Percentiles rank a stretch among this genome's conserved stretches.
Evolutionary conservation across 1,140 invertebrate species (phyloP).

Genomic region (Zaprionus camerounensis): DNA sequence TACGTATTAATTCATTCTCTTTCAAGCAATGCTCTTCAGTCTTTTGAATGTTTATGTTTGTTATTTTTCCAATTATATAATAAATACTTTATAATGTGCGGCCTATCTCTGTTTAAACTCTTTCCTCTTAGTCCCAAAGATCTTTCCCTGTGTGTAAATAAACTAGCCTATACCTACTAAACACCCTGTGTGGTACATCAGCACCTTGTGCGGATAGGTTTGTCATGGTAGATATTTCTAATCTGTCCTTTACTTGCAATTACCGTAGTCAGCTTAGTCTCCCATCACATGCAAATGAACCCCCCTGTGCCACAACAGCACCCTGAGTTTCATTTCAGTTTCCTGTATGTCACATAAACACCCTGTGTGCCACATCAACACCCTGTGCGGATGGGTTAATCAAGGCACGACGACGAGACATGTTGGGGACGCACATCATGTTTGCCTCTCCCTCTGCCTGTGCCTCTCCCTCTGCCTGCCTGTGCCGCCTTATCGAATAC

Average conservation of each 20-base stretch:
- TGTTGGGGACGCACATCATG: not conserved
- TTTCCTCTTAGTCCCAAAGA: too few species aligned
- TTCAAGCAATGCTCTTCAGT: too few species aligned
- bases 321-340: not conserved
- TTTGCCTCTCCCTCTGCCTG: not conserved
- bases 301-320: not conserved
- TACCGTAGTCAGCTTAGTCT: not conserved
- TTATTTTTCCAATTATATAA: too few species aligned
- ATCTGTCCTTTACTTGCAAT: not conserved
- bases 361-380: not conserved
- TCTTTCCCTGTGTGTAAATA: too few species aligned
- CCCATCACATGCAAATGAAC: not conserved
- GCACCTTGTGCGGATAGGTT: too few species aligned
- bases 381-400: slow-evolving; percentile 37
- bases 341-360: not conserved
- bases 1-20: too few species aligned
- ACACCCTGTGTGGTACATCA: too few species aligned
- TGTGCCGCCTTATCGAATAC: slow-evolving; percentile 50
- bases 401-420: slow-evolving; percentile 19
- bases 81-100: too few species aligned
- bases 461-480: not conserved
- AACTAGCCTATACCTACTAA: too few species aligned
- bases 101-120: too few species aligned
- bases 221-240: too few species aligned
- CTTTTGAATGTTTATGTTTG: too few species aligned